Base-by-base conservation (phyloP, 2,113 vertebrate genomes). In the Martes martes region DNA sequence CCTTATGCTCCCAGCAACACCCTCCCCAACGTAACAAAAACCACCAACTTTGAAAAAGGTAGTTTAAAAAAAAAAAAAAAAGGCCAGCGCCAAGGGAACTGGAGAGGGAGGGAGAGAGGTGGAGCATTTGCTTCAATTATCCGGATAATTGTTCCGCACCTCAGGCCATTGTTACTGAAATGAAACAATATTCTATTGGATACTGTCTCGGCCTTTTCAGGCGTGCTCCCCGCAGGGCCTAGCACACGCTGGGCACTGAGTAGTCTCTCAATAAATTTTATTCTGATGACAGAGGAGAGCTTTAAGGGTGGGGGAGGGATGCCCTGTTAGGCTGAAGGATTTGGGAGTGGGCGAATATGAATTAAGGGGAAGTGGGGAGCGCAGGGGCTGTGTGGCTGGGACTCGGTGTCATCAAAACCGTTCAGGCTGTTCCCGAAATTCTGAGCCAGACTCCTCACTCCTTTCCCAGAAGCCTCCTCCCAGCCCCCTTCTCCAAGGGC, bases 81-180 rank as follows among this genome's bases (percentile, higher is more conserved):
- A 36, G 73, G 69, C 87, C 13, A 95, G 84, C 14, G 4, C 67
- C 36, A 3, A 39, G 21, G 80, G 65, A 31, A 71, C 39, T 88
- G 83, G 93, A 88, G 59, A 28, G 23, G 69, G 89, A 91, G 39
- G 85, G 92, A 78, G 87, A 89, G 94, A 97, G 97, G 92, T 96
- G 90, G 93, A 94, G 97, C 94, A 98, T 96, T 98, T 98, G 97
- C 98, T 97, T 98, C 97, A 96, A 98, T 98, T 98, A 98, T 98
- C 97, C 73, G 78, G 97, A 98, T 98, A 98, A 98, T 98, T 96
- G 94, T 98, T 95, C 95, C 88, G 90, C 73, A 97, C 95, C 97
- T 98, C 96, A 94, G 76, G 85, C 65, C 93, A 96, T 98, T 98
- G 98, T 98, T 96, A 79, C 95, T 50, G 89, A 97, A 98, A 96